Evolutionary conservation across 2,113 vertebrate species (phyloP).

Genomic region (Rhynchomys soricoides): DNA sequence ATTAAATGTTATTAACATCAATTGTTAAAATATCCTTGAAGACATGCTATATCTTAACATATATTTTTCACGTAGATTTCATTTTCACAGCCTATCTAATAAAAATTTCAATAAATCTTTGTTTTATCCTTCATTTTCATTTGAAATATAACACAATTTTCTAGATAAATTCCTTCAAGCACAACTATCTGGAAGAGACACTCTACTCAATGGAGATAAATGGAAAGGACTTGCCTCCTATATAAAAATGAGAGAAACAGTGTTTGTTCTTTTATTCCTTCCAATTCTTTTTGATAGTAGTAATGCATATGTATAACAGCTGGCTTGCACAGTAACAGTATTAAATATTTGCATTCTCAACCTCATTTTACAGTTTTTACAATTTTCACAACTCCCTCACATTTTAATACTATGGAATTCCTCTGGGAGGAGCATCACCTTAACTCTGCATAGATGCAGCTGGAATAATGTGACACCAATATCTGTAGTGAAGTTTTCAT

Average conservation of each 20-base stretch:
- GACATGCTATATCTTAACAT: not conserved
- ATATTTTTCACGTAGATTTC: slow-evolving; percentile 22
- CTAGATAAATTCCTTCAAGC: slow-evolving; percentile 57
- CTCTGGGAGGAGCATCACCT: slow-evolving; percentile 35
- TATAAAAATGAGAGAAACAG: slow-evolving; percentile 52
- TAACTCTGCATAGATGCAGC: slow-evolving; percentile 49
- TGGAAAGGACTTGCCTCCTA: slow-evolving; percentile 42
- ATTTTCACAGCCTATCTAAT: slow-evolving; percentile 42
- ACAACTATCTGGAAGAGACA: slow-evolving; percentile 45
- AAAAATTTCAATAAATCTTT: slow-evolving; percentile 38
- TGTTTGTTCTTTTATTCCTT: slow-evolving; percentile 21
- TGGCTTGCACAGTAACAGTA: slow-evolving; percentile 1
- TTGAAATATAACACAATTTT: slow-evolving; percentile 52
- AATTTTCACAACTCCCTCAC: slow-evolving; percentile 26
- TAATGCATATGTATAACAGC: slow-evolving; percentile 41
- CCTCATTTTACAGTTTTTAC: slow-evolving; percentile 5
- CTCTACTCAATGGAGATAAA: slow-evolving; percentile 53
- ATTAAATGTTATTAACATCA: not conserved
- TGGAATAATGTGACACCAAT: slow-evolving; percentile 52
- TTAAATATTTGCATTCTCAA: slow-evolving; percentile 35
- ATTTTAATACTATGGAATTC: slow-evolving; percentile 37
- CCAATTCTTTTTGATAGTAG: slow-evolving; percentile 25
- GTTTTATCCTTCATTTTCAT: slow-evolving; percentile 59
- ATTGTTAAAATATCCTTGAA: slow-evolving; percentile 10
- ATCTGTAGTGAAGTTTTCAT: slow-evolving; percentile 59